A percentile compares a stretch with the other conserved stretches of the same genome.
These are phyloP conservation scores for Campopleginae sp. DNA, from an alignment of 2,888 invertebrate species.

Conservation along the genomic window DNA sequence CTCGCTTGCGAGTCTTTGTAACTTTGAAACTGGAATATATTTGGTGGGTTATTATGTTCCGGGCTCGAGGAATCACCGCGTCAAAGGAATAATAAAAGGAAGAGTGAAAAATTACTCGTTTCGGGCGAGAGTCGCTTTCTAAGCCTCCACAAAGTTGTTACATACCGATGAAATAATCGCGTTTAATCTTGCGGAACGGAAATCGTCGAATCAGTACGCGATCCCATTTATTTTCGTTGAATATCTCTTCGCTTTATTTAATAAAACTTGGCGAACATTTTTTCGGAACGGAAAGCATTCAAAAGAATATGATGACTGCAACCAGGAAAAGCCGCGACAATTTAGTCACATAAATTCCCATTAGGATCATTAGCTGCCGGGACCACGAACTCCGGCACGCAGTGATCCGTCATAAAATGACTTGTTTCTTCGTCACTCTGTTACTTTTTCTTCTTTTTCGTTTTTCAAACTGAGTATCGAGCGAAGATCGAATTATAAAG, in stretches of 20 bases:
- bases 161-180: conserved; percentile 26
- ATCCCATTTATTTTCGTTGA: conserved; percentile 61
- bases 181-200: conserved; percentile 55
- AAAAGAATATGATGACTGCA: conserved; percentile 48
- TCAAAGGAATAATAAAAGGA: conserved; percentile 39
- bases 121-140: conserved; percentile 11
- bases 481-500: conserved; percentile 82
- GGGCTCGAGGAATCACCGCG: conserved; percentile 22
- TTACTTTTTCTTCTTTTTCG: conserved; percentile 28
- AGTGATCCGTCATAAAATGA: conserved; percentile 76
- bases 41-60: conserved; percentile 34
- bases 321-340: conserved; percentile 47
- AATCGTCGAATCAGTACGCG: conserved; percentile 2
- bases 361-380: conserved; percentile 70
- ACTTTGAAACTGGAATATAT: conserved; percentile 39
- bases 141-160: background rate
- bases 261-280: conserved; percentile 6
- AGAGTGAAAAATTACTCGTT: conserved; percentile 49
- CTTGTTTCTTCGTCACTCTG: conserved; percentile 47
- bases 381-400: conserved; percentile 75
- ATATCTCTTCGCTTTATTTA: background rate
- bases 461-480: conserved; percentile 44
- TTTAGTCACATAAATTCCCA: conserved; percentile 77
- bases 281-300: background rate
- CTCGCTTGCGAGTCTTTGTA: conserved; percentile 24